These are phyloP conservation scores for Diplazon laetatorius DNA, from an alignment of 2,888 invertebrate species.

Conservation along the genomic window DNA sequence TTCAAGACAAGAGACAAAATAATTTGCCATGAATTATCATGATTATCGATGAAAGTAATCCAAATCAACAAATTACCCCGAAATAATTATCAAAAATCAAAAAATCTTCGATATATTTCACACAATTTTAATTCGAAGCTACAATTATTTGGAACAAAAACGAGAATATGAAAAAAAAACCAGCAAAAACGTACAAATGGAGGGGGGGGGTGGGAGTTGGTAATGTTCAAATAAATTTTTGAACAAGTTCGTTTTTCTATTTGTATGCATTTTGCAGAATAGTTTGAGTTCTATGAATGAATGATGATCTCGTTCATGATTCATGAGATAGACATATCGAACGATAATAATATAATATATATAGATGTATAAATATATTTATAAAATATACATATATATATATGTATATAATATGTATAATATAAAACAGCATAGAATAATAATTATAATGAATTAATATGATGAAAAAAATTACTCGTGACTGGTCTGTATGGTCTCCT, in stretches of 20 bases:
- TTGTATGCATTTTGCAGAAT: constrained; percentile 72
- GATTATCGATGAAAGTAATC: constrained; percentile 56
- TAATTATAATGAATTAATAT: constrained; percentile 78
- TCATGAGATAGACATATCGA: constrained; percentile 78
- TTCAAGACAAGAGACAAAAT: background rate
- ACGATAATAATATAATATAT: constrained; percentile 73
- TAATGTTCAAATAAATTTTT: constrained; percentile 39
- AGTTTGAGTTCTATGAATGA: constrained; percentile 74
- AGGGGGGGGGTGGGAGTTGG: too few species aligned
- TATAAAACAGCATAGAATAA: constrained; percentile 78
- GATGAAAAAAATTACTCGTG: constrained; percentile 88
- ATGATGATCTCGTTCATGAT: constrained; percentile 75
- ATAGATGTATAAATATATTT: constrained; percentile 61
- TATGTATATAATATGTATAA: constrained; percentile 67
- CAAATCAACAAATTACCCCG: too few species aligned
- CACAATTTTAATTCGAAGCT: constrained; percentile 33
- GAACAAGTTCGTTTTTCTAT: constrained; percentile 58
- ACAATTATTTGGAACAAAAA: constrained; percentile 39
- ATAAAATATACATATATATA: constrained; percentile 59
- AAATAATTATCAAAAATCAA: constrained; percentile 4
- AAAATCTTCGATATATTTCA: constrained; percentile 48
- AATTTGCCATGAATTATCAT: too few species aligned
- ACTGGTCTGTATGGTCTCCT: constrained; percentile 94
- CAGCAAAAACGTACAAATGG: constrained; percentile 23
- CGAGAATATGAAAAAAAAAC: background rate